Conservation (phyloP, 2,797 vertebrate genomes). For the Echiichthys vipera region DNA sequence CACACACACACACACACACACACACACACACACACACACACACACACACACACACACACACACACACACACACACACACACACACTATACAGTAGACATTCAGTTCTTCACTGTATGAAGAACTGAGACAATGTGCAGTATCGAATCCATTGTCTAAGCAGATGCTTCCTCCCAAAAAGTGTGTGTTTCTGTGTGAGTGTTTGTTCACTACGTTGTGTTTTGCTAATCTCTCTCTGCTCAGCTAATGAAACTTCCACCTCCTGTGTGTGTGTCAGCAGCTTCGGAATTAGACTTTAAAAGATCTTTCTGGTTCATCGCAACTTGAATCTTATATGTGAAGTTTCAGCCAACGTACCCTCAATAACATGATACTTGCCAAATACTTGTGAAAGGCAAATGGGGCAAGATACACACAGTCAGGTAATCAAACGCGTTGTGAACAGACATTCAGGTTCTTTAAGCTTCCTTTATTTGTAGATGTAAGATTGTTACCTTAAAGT, state of each 20-base stretch:
- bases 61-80: background rate
- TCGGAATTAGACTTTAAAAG: background rate
- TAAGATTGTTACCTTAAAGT: background rate
- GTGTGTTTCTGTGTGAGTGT: slow-evolving; percentile 1
- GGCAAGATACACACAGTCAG: background rate
- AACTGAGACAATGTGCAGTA: slow-evolving; percentile 44
- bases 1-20: background rate
- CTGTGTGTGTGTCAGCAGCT: background rate
- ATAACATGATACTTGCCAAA: background rate
- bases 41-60: background rate
- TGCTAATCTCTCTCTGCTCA: background rate
- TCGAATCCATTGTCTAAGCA: slow-evolving; percentile 45
- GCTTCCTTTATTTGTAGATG: background rate
- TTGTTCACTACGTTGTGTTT: too few species aligned
- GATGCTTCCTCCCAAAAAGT: slow-evolving; percentile 48
- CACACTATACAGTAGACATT: slow-evolving; percentile 1
- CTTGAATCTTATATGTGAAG: background rate
- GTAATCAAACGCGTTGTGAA: background rate
- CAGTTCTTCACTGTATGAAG: slow-evolving; percentile 18
- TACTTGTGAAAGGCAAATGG: background rate
- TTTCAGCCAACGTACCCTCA: background rate
- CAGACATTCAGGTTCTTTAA: background rate
- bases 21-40: slow-evolving; percentile 12
- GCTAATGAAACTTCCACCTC: background rate
- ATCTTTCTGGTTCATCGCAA: background rate